A percentile compares a stretch with the other conserved stretches of the same genome.
phyloP scores from a whole-genome alignment of 2,888 invertebrate species.

The Xanthia togata region DNA sequence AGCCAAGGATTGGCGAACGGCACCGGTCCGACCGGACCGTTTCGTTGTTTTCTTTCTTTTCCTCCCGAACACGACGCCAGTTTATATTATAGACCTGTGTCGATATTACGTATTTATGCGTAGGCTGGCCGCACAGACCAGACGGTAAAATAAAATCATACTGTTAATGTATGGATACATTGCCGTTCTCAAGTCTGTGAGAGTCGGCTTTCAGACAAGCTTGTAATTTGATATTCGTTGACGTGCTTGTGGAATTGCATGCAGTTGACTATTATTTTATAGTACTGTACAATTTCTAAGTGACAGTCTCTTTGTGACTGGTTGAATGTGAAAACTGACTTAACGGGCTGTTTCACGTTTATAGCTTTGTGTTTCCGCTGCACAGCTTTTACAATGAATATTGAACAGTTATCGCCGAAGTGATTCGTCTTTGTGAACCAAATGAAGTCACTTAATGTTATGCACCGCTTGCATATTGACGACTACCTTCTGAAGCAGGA shows the following conservation, averaged over 20 bases:
- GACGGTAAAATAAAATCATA: conserved; percentile 20
- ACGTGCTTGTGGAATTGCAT: conserved; percentile 4
- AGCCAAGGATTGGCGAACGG: conserved; percentile 8
- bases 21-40: conserved; percentile 48
- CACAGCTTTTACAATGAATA: conserved; percentile 50
- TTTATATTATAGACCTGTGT: conserved; percentile 32
- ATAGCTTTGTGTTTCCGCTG: conserved; percentile 56
- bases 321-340: conserved; percentile 41
- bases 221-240: conserved; percentile 34
- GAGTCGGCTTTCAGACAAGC: conserved; percentile 3
- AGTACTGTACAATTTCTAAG: conserved; percentile 9
- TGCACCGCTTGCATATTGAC: conserved; percentile 38
- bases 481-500: not conserved
- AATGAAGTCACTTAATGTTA: conserved; percentile 32
- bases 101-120: conserved; percentile 27
- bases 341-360: conserved; percentile 38
- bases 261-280: conserved; percentile 27
- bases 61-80: conserved; percentile 22
- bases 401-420: conserved; percentile 36
- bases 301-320: conserved; percentile 29
- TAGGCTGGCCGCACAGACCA: conserved; percentile 2
- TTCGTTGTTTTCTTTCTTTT: conserved; percentile 38
- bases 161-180: conserved; percentile 26
- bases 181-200: not conserved
- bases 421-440: conserved; percentile 22